phyloP scores from a whole-genome alignment of 2,888 invertebrate species.

The Rhamphomyia laevipes region DNA sequence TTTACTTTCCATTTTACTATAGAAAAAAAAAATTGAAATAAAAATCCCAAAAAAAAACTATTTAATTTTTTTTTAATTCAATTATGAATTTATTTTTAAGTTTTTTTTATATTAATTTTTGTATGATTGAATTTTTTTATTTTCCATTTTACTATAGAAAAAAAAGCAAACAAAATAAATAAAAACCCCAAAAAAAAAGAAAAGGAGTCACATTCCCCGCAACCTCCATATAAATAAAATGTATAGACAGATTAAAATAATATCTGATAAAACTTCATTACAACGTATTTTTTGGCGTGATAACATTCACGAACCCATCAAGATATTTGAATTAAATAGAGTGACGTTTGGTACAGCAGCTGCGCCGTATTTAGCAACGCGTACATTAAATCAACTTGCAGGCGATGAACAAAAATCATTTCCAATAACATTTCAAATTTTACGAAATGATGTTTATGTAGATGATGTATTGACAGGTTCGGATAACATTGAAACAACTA shows the following conservation, averaged over 20 bases:
- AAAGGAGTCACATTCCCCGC: no score
- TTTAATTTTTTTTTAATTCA: neutral
- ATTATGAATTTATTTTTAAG: slow-evolving; percentile 4
- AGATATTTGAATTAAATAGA: neutral
- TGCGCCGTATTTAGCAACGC: slow-evolving; percentile 2
- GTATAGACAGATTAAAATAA: slow-evolving; percentile 10
- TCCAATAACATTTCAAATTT: slow-evolving; percentile 6
- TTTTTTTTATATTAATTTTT: no score
- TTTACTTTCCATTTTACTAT: no score
- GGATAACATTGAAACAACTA: neutral
- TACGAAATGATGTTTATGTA: slow-evolving; percentile 13
- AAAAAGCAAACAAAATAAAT: no score
- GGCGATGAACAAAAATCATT: slow-evolving; percentile 6
- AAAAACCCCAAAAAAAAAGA: no score
- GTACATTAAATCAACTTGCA: neutral
- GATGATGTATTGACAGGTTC: slow-evolving; percentile 11
- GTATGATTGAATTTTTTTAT: no score
- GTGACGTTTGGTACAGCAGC: slow-evolving; percentile 4
- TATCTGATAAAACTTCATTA: slow-evolving; percentile 10
- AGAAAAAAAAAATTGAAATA: no score
- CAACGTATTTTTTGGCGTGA: slow-evolving; percentile 1
- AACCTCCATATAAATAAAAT: slow-evolving; percentile 8
- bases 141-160: no score
- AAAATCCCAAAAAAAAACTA: no score
- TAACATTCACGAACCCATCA: neutral